Conservation (phyloP, 2,888 invertebrate species). For the Toxonevra muliebris region DNA sequence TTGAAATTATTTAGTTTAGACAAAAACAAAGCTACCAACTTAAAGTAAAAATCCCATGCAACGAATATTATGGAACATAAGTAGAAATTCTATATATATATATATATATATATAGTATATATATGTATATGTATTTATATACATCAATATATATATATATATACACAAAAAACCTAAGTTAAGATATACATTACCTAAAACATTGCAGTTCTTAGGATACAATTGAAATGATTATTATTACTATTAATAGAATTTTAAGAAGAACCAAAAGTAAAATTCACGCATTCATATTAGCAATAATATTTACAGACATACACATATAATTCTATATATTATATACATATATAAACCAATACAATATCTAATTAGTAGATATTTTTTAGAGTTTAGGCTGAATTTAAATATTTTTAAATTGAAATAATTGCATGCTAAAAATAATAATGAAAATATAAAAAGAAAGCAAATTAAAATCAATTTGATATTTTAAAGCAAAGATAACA, state of each 20-base stretch:
- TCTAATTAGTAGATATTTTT: conserved; percentile 18
- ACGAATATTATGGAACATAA: conserved; percentile 66
- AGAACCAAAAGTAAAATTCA: conserved; percentile 33
- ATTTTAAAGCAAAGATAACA: no score
- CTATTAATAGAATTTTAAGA: conserved; percentile 24
- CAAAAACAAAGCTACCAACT: conserved; percentile 44
- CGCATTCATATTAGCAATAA: background rate
- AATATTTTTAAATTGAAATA: no score
- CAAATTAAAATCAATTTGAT: no score
- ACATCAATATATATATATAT: conserved; percentile 47
- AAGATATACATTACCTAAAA: no score
- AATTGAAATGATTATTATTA: conserved; percentile 37
- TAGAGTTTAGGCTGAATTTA: conserved; percentile 8
- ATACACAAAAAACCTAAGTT: conserved; percentile 38
- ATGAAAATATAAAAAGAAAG: no score
- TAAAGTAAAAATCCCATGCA: conserved; percentile 65
- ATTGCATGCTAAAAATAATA: no score
- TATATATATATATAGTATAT: conserved; percentile 42
- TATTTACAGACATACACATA: conserved; percentile 28
- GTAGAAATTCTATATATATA: conserved; percentile 63
- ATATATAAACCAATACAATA: conserved; percentile 23
- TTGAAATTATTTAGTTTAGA: conserved; percentile 21
- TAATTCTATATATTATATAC: conserved; percentile 29
- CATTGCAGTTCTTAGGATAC: background rate
- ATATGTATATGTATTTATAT: no score